Base-by-base conservation (phyloP, 1,140 invertebrate species). In the Cylas formicarius region DNA sequence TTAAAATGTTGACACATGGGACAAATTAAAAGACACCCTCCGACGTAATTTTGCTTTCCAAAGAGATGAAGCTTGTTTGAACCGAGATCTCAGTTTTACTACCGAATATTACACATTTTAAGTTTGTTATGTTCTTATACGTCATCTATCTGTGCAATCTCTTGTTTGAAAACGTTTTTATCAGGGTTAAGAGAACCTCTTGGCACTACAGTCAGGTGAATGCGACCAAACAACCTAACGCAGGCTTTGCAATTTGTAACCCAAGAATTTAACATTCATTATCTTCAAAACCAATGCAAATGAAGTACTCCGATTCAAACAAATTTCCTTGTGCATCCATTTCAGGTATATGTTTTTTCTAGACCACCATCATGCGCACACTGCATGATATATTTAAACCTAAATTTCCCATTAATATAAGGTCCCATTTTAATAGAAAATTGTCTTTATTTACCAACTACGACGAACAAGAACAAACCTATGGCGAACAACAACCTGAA, bases 271-370 rank as follows among this genome's bases (percentile, higher is more conserved):
- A 44, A 48, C 23, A 14, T 23, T 16, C 14, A 44, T 10, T 44
- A 44, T 28, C 33, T 48, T 9, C 40, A 37, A 48, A 33, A 48
- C n/a, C n/a, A n/a, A n/a, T n/a, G n/a, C n/a, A n/a, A n/a, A n/a
- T n/a, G n/a, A n/a, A n/a, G n/a, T n/a, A n/a, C n/a, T n/a, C n/a
- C n/a, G n/a, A n/a, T n/a, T n/a, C n/a, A n/a, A n/a, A n/a, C n/a
- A n/a, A n/a, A n/a, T n/a, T n/a, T n/a, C n/a, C n/a, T n/a, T n/a
- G n/a, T n/a, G n/a, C n/a, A n/a, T n/a, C n/a, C n/a, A n/a, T n/a
- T n/a, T n/a, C n/a, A n/a, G n/a, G n/a, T n/a, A n/a, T n/a, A n/a
- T n/a, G n/a, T n/a, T n/a, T n/a, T n/a, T n/a, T n/a, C n/a, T n/a
- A n/a, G n/a, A n/a, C n/a, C n/a, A n/a, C n/a, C n/a, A n/a, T n/a